phyloP scores from a whole-genome alignment of 2,888 invertebrate species.

The Serripes groenlandicus region DNA sequence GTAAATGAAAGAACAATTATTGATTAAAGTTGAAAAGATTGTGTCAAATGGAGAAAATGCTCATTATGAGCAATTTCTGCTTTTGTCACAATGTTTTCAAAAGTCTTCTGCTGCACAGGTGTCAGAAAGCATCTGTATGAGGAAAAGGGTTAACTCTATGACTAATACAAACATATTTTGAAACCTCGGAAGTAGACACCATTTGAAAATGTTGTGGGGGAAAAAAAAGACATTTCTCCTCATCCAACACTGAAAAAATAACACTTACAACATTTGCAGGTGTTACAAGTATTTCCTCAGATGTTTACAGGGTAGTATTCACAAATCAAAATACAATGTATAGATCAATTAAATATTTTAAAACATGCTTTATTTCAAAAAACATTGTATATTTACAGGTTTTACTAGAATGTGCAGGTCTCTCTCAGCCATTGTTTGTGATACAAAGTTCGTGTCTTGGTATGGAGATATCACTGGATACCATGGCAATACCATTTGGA shows the following conservation, averaged over 20 bases:
- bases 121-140: not conserved
- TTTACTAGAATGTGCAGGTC: constrained; percentile 87
- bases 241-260: no score
- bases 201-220: no score
- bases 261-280: no score
- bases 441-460: constrained; percentile 88
- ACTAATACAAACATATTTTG: no score
- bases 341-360: no score
- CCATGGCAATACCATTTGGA: constrained; percentile 88
- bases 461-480: constrained; percentile 88
- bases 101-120: not conserved
- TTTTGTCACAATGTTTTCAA: not conserved
- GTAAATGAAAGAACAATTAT: no score
- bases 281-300: no score
- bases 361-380: not conserved
- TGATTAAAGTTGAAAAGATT: not conserved
- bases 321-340: no score
- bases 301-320: no score
- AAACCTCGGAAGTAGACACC: no score
- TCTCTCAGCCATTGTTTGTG: constrained; percentile 87
- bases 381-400: constrained; percentile 87
- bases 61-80: not conserved
- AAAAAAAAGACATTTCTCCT: no score
- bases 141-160: not conserved
- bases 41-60: not conserved